A percentile compares a stretch with the other conserved stretches of the same genome.
These are phyloP conservation scores for Myanophis thanlyinensis DNA, from an alignment of 2,113 vertebrate genomes.

Conservation along the genomic window DNA sequence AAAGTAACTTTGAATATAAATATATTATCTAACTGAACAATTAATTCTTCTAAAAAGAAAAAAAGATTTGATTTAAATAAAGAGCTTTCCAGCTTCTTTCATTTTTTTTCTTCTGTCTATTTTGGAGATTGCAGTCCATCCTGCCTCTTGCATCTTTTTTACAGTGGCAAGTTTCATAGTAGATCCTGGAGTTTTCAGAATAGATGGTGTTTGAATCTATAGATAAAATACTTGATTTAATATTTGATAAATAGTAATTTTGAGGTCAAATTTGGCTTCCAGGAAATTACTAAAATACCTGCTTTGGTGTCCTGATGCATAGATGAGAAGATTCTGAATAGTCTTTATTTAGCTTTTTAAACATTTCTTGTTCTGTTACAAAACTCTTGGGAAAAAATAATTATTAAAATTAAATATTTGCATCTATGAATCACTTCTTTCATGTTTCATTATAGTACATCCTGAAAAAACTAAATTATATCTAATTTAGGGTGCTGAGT, in stretches of 20 bases:
- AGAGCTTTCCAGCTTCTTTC: constrained; percentile 76
- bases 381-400: constrained; percentile 68
- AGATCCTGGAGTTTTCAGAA: constrained; percentile 73
- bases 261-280: background rate
- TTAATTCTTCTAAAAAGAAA: background rate
- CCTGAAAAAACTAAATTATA: background rate
- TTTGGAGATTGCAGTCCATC: constrained; percentile 82
- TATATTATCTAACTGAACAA: background rate
- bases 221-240: constrained; percentile 30
- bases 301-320: constrained; percentile 51
- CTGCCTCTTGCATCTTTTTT: constrained; percentile 82
- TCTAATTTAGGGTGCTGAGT: background rate
- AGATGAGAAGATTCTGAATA: constrained; percentile 53
- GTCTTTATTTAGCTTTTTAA: constrained; percentile 56
- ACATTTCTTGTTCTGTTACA: constrained; percentile 69
- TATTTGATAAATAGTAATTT: background rate
- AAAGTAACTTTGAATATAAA: background rate
- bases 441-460: background rate
- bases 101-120: constrained; percentile 82
- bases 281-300: constrained; percentile 64
- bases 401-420: background rate
- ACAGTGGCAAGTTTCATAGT: constrained; percentile 75
- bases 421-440: constrained; percentile 19
- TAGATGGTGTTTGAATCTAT: constrained; percentile 60
- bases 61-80: constrained; percentile 58